Percentiles rank a stretch among this genome's conserved stretches.
Evolutionary conservation across 1,140 invertebrate genomes (phyloP).

Genomic region (Drosophila chauvacae): DNA sequence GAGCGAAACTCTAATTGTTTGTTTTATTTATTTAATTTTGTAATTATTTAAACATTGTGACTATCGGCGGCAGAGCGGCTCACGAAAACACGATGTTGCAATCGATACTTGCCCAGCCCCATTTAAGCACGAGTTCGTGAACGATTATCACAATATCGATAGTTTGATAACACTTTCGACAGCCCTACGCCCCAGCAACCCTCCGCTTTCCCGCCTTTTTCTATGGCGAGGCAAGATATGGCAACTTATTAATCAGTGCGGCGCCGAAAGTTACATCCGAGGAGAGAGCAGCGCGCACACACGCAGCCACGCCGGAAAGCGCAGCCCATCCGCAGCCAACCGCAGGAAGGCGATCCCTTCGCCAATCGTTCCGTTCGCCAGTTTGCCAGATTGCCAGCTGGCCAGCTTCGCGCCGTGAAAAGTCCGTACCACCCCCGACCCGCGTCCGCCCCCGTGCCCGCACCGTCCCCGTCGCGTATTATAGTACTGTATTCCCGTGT

Average conservation of each 20-base stretch:
- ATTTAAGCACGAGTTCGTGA: too few relatives aligned
- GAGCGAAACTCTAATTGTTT: too few relatives aligned
- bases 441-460: neutral
- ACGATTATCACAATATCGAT: neutral
- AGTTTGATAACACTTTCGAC: too few relatives aligned
- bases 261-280: slow-evolving; percentile 13
- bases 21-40: neutral
- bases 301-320: slow-evolving; percentile 15
- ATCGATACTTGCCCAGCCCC: too few relatives aligned
- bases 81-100: neutral
- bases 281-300: slow-evolving; percentile 4
- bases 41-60: neutral
- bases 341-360: slow-evolving; percentile 9
- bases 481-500: neutral
- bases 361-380: slow-evolving; percentile 1
- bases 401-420: slow-evolving; percentile 4
- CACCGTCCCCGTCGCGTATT: neutral
- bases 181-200: slow-evolving; percentile 11
- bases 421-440: slow-evolving; percentile 2
- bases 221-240: slow-evolving; percentile 36
- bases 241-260: slow-evolving; percentile 28
- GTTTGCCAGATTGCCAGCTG: slow-evolving; percentile 17
- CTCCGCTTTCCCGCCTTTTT: slow-evolving; percentile 55
- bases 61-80: neutral
- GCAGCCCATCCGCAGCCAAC: slow-evolving; percentile 13